phyloP scores from a whole-genome alignment of 2,888 invertebrate genomes.

The Ypsolopha scabrella region DNA sequence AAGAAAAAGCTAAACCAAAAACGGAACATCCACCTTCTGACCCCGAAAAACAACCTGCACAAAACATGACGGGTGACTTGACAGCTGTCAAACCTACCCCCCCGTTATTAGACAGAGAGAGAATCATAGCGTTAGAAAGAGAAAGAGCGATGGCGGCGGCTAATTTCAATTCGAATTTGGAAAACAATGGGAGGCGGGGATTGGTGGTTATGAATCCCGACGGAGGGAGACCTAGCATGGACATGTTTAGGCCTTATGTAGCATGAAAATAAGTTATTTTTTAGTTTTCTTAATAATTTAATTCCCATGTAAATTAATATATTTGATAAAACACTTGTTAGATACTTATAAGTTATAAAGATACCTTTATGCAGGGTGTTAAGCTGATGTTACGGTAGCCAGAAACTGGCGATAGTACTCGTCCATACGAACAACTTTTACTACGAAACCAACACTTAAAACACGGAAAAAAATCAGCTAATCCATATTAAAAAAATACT shows the following conservation, averaged over 20 bases:
- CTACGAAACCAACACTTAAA: too few species aligned
- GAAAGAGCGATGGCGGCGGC: slow-evolving; percentile 63
- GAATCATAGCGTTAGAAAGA: slow-evolving; percentile 58
- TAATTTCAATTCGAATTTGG: slow-evolving; percentile 64
- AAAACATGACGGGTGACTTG: slow-evolving; percentile 48
- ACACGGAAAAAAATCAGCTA: too few species aligned
- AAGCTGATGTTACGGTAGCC: too few species aligned
- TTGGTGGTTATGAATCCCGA: slow-evolving; percentile 58
- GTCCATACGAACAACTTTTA: too few species aligned
- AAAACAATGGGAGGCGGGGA: slow-evolving; percentile 51
- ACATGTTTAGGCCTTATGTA: slow-evolving; percentile 67
- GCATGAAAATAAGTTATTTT: slow-evolving; percentile 52
- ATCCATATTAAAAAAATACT: too few species aligned
- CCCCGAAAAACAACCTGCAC: slow-evolving; percentile 31
- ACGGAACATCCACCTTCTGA: slow-evolving; percentile 21
- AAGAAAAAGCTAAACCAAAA: slow-evolving; percentile 46
- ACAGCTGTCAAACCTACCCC: slow-evolving; percentile 57
- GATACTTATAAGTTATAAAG: too few species aligned
- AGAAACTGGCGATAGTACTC: too few species aligned
- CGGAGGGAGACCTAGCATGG: slow-evolving; percentile 46
- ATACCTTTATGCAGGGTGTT: too few species aligned
- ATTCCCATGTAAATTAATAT: not conserved
- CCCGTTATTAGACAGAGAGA: slow-evolving; percentile 55
- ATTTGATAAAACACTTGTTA: too few species aligned
- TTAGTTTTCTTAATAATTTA: slow-evolving; percentile 29